phyloP scores from a whole-genome alignment of 1,140 invertebrate genomes.

The Hypothenemus hampei region DNA sequence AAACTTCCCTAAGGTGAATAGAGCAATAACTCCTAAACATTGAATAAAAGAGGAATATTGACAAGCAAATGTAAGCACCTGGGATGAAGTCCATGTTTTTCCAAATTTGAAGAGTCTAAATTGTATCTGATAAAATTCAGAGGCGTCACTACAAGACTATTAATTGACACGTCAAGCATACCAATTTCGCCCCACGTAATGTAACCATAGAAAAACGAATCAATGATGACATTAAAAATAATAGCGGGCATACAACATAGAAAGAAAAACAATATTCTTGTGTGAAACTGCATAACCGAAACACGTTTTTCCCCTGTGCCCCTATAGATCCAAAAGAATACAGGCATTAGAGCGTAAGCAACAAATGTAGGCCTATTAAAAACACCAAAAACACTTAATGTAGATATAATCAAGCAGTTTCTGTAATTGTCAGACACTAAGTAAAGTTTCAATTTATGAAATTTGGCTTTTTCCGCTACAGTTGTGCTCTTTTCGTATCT shows the following conservation, averaged over 20 bases:
- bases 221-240: constrained; percentile 63
- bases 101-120: constrained; percentile 66
- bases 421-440: constrained; percentile 67
- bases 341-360: constrained; percentile 72
- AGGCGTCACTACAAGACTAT: constrained; percentile 83
- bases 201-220: constrained; percentile 80
- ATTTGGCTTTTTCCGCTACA: constrained; percentile 66
- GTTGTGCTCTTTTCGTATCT: constrained; percentile 64
- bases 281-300: constrained; percentile 68
- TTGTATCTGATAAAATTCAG: constrained; percentile 90
- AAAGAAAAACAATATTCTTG: constrained; percentile 62
- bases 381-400: constrained; percentile 69
- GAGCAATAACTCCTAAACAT: constrained; percentile 62
- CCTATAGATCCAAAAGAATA: constrained; percentile 84
- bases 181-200: constrained; percentile 67
- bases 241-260: constrained; percentile 59
- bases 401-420: constrained; percentile 62
- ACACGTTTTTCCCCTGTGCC: constrained; percentile 63
- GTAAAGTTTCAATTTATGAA: constrained; percentile 64
- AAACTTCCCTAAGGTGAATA: constrained; percentile 51
- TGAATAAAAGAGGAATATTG: constrained; percentile 82
- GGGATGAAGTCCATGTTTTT: constrained; percentile 81
- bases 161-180: constrained; percentile 60
- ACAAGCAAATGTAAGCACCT: constrained; percentile 74
- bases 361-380: constrained; percentile 94